Percentiles rank a stretch among this genome's conserved stretches.
Evolutionary conservation across 2,888 invertebrate genomes (phyloP).

Genomic region (Folsomia manolachei): DNA sequence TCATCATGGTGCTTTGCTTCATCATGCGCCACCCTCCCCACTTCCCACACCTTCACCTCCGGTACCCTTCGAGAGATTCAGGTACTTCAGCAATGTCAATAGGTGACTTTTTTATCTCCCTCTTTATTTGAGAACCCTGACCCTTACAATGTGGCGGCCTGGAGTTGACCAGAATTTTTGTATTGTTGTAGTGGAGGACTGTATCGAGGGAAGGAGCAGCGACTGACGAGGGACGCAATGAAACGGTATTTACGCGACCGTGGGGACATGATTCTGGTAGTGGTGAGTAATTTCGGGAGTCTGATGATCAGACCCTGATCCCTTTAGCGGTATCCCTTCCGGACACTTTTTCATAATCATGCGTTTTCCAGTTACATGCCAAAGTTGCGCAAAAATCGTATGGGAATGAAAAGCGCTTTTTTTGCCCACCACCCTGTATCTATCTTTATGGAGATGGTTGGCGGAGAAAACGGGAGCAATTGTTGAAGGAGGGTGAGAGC

Average conservation of each 20-base stretch:
- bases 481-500: constrained; percentile 82
- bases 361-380: no score
- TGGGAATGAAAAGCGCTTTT: constrained; percentile 98
- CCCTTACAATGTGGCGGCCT: not conserved
- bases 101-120: not conserved
- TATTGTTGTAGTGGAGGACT: constrained; percentile 41
- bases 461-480: constrained; percentile 90
- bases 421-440: constrained; percentile 98
- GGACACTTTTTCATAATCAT: no score
- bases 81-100: constrained; percentile 45
- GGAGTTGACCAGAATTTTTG: no score
- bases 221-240: constrained; percentile 89
- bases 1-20: constrained; percentile 56
- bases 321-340: no score
- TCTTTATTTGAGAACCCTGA: no score
- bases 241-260: constrained; percentile 90
- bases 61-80: constrained; percentile 53
- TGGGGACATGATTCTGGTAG: constrained; percentile 93
- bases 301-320: no score
- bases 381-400: constrained; percentile 99
- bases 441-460: constrained; percentile 98
- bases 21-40: constrained; percentile 73
- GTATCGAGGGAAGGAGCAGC: constrained; percentile 67
- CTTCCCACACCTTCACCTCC: constrained; percentile 58
- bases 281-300: no score